Base-by-base conservation (phyloP, 2,797 vertebrate genomes). In the Merluccius polli region DNA sequence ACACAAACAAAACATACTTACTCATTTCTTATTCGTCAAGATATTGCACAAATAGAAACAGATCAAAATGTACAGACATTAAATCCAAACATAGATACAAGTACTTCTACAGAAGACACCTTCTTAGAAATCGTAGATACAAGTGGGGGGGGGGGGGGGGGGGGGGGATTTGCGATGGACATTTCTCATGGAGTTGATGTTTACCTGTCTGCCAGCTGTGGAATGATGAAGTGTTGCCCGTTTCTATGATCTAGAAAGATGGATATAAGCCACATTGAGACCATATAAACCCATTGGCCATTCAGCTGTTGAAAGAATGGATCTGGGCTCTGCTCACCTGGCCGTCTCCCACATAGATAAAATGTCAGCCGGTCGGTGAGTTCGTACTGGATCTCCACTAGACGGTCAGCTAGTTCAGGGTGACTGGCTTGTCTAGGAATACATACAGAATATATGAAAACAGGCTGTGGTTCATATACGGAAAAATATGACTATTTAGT, bases 151-250 rank as follows among this genome's bases (percentile, higher is more conserved):
- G n/a, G n/a, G n/a, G n/a, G n/a, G n/a, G n/a, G n/a, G n/a, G n/a
- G n/a, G n/a, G n/a, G n/a, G n/a, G n/a, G n/a, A n/a, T 41, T 59
- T 1, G 21, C 41, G 13, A 44, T 15, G 41, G 10, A 59, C 9
- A n/a, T 59, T 24, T 18, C 16, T 48, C 5, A 48, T 5, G 6
- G 44, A 48, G 44, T 30, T 67, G 9, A 5, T 13, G 5, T 71
- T 94, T 95, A 99, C 98, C 98, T 99, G 94, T 99, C 98, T 87
- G 97, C 97, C 95, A 98, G 98, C 84, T 99, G 97, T 86, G 97
- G 98, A 90, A 99, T 97, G 85, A 99, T 96, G 89, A 99, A 99
- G 91, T 99, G 97, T 79, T 99, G 97, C 76, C 97, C 96, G 0
- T 94, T 97, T 93, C 94, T 98, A 90, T 99, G 97, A 94, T 99